Percentiles rank a stretch among this genome's conserved stretches.
These are phyloP conservation scores for Parelbella ahira DNA, from an alignment of 2,888 invertebrate genomes.

Conservation along the genomic window DNA sequence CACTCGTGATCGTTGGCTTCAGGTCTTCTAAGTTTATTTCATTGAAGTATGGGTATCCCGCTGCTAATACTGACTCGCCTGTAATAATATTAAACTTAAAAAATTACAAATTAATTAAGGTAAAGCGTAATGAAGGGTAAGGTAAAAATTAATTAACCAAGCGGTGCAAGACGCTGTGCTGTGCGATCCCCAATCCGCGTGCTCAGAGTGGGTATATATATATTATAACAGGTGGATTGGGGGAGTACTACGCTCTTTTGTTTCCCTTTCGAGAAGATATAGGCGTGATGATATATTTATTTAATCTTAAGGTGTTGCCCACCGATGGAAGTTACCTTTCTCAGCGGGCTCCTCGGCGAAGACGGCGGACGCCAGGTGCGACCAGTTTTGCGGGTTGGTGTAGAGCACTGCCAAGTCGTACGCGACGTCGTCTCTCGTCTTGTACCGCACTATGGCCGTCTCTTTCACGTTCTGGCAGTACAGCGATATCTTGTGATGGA, in stretches of 20 bases:
- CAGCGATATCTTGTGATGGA: constrained; percentile 54
- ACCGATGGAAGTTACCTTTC: constrained; percentile 64
- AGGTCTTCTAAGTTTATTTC: constrained; percentile 61
- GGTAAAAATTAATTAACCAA: too few relatives aligned
- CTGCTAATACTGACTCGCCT: constrained; percentile 81
- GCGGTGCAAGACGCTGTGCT: too few relatives aligned
- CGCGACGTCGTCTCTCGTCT: constrained; percentile 62
- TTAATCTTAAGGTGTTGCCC: too few relatives aligned
- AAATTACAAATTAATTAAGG: too few relatives aligned
- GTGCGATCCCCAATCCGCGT: too few relatives aligned
- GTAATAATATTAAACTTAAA: too few relatives aligned
- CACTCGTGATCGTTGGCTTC: constrained; percentile 76
- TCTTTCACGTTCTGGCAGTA: constrained; percentile 61
- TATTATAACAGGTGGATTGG: too few relatives aligned
- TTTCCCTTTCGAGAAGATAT: too few relatives aligned
- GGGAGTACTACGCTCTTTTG: too few relatives aligned
- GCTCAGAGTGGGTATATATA: too few relatives aligned
- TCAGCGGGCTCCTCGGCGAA: constrained; percentile 51
- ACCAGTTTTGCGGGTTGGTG: constrained; percentile 56
- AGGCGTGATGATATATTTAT: too few relatives aligned
- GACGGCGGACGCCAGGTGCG: constrained; percentile 48
- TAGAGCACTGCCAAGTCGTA: constrained; percentile 72
- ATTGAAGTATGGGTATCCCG: constrained; percentile 81
- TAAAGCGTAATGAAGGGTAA: too few relatives aligned
- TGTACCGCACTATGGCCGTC: constrained; percentile 70